Evolutionary conservation across 2,888 invertebrate genomes (phyloP), one percentile per base, ranked within the genome.

Genomic region (Apocheima hispidaria): DNA sequence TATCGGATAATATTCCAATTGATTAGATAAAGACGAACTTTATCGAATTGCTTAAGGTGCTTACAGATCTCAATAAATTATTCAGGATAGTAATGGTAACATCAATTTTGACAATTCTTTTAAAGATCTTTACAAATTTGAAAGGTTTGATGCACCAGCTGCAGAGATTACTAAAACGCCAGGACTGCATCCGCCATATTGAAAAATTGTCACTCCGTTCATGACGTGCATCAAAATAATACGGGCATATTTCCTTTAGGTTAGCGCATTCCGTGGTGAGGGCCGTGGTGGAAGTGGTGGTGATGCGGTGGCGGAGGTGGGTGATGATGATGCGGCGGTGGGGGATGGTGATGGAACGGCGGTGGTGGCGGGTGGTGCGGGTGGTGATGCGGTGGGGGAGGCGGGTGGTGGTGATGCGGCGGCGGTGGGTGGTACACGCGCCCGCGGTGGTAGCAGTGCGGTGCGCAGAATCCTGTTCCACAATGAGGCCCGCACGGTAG

Each of bases 401-500:
- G 78, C 3, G 69, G 73, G 23, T 60, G 66, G 33, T 63, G 72
- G 5, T 61, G 69, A 41, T 54, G 72, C 7, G 61, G 75, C 4
- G 66, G 71, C 5, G 65, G 75, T 7, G 62, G 72, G 23, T 56
- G 70, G 71, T 48, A 26, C 33, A 54, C 69, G 4, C 54, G 60
- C 1, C 55, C 52, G 28, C 74, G 73, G 66, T 74, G 70, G 66
- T 78, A 79, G 72, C 89, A 89, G 69, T 83, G 82, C 0, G 89
- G 86, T 0, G 75, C 74, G 63, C 89, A 88, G 65, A 66, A 65
- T 0, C 80, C 82, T 0, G 75, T 79, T 1, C 87, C 84, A 59
- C 89, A 89, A 67, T 75, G 69, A 0, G 87, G 85, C 0, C 88
- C 87, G 61, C 89, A 89, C 1, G 87, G 87, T 21, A 74, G 49